Evolutionary conservation across 2,797 vertebrate genomes (phyloP).

Genomic region (Adelosebastes latens): DNA sequence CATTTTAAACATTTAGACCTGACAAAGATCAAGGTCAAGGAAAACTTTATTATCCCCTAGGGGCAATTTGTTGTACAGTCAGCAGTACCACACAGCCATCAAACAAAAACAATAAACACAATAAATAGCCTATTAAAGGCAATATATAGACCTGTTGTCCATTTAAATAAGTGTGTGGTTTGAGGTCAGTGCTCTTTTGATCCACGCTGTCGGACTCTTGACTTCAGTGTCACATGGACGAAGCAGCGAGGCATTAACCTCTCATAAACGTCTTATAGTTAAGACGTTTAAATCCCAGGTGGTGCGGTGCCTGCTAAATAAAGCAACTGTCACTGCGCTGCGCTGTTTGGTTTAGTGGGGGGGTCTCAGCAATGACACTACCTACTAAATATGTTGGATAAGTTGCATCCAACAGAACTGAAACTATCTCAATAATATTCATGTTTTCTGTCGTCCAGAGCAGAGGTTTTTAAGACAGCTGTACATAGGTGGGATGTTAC

Average conservation of each 20-base stretch:
- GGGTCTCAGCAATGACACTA: slow-evolving; percentile 28
- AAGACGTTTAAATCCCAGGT: slow-evolving; percentile 80
- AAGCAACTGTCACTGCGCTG: slow-evolving; percentile 59
- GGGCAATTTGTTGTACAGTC: no score
- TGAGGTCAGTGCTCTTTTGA: neutral
- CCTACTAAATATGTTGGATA: slow-evolving; percentile 1
- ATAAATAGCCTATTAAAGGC: no score
- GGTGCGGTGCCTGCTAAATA: slow-evolving; percentile 74
- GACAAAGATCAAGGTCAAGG: neutral
- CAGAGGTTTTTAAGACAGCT: neutral
- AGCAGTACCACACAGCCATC: no score
- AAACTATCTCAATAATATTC: neutral
- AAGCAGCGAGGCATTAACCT: slow-evolving; percentile 73
- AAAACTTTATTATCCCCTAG: no score
- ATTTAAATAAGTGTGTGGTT: neutral
- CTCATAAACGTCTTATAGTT: slow-evolving; percentile 77
- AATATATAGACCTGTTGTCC: neutral
- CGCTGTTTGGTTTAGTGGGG: slow-evolving; percentile 6
- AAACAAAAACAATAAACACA: no score
- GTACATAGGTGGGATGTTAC: neutral
- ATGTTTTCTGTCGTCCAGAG: neutral
- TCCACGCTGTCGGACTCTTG: slow-evolving; percentile 40
- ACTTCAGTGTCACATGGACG: slow-evolving; percentile 70
- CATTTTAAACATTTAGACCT: neutral
- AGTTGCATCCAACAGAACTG: slow-evolving; percentile 1